A percentile compares a stretch with the other conserved stretches of the same genome.
These are phyloP conservation scores for Tadarida brasiliensis DNA, from an alignment of 2,797 vertebrate genomes.

Conservation along the genomic window DNA sequence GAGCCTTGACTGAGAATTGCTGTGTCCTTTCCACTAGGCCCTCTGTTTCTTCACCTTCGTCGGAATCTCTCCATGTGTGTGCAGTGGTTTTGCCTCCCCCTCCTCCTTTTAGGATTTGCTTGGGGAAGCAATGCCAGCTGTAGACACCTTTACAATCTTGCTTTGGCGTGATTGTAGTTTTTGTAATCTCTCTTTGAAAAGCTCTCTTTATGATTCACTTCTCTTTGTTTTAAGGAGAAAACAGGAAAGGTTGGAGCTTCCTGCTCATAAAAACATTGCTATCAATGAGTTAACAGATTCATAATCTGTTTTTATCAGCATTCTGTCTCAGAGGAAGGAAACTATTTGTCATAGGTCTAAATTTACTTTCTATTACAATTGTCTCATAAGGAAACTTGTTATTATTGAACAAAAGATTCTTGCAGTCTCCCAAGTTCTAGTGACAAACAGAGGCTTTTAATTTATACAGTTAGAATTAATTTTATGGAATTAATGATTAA, in stretches of 20 bases:
- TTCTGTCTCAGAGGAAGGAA: conserved; percentile 81
- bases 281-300: conserved; percentile 65
- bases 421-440: conserved; percentile 52
- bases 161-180: background rate
- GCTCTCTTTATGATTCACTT: conserved; percentile 18
- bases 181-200: conserved; percentile 53
- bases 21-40: accelerated
- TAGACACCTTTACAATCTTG: background rate
- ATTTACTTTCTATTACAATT: conserved; percentile 79
- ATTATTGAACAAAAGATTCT: conserved; percentile 67
- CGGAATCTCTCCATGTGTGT: accelerated
- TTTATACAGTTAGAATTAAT: conserved; percentile 62
- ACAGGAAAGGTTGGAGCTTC: conserved; percentile 87
- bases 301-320: conserved; percentile 76
- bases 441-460: conserved; percentile 54
- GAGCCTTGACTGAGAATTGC: background rate
- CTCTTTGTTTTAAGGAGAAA: conserved; percentile 78
- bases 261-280: conserved; percentile 81
- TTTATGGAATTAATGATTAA: conserved; percentile 57
- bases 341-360: conserved; percentile 70
- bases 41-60: background rate
- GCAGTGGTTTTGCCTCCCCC: accelerated
- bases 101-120: background rate
- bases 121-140: background rate
- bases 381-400: conserved; percentile 72